phyloP scores from a whole-genome alignment of 2,888 invertebrate species.

The Ophion ellenae region DNA sequence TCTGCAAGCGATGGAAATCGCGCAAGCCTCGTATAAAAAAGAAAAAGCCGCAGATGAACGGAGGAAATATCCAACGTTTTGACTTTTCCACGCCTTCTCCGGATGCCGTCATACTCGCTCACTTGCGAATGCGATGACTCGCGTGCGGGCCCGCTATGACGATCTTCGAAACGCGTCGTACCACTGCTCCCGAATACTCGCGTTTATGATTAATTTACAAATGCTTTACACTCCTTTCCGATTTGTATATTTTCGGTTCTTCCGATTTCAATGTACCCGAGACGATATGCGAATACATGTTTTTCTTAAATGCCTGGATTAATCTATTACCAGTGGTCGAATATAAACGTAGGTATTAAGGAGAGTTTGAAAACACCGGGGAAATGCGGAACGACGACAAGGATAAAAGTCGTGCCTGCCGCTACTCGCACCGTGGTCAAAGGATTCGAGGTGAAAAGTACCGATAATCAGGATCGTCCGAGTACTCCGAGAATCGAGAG shows the following conservation, averaged over 20 bases:
- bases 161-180: not conserved
- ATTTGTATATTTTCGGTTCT: not conserved
- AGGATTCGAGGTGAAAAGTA: slow-evolving; percentile 77
- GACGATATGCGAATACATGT: not conserved
- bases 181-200: not conserved
- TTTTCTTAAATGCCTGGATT: slow-evolving; percentile 9
- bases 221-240: not conserved
- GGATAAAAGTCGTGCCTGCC: slow-evolving; percentile 79
- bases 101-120: slow-evolving; percentile 85
- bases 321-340: slow-evolving; percentile 62
- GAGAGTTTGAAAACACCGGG: slow-evolving; percentile 70
- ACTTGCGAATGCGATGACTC: slow-evolving; percentile 74
- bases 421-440: slow-evolving; percentile 74
- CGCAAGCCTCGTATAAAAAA: slow-evolving; percentile 69
- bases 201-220: not conserved
- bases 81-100: slow-evolving; percentile 87
- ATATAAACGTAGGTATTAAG: slow-evolving; percentile 84
- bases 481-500: slow-evolving; percentile 73
- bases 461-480: slow-evolving; percentile 74
- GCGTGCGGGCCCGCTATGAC: not conserved
- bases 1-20: slow-evolving; percentile 82
- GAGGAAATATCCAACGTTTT: slow-evolving; percentile 82
- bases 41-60: slow-evolving; percentile 63
- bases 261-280: not conserved
- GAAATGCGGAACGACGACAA: slow-evolving; percentile 73